Evolutionary conservation across 2,113 vertebrate genomes (phyloP).

Genomic region (Petroica traversi): DNA sequence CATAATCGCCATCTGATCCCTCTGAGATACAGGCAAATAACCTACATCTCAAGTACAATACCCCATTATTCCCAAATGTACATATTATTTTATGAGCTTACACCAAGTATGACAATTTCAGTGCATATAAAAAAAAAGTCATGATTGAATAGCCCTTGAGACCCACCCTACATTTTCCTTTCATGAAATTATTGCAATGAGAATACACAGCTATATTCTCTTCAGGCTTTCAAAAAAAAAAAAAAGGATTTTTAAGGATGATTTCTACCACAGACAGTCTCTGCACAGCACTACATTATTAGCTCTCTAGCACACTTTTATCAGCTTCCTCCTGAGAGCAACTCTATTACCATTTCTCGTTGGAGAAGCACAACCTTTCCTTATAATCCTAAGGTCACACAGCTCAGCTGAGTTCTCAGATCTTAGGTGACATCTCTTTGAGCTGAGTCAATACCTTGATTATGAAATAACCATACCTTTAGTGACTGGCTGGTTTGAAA

Average conservation of each 20-base stretch:
- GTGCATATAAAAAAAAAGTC: background rate
- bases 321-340: constrained; percentile 22
- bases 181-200: constrained; percentile 32
- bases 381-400: constrained; percentile 20
- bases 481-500: background rate
- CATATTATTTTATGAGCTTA: constrained; percentile 34
- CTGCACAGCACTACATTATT: constrained; percentile 33
- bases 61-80: background rate
- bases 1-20: background rate
- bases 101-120: constrained; percentile 41
- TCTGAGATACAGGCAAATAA: constrained; percentile 25
- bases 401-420: background rate
- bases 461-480: background rate
- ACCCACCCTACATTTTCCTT: constrained; percentile 49
- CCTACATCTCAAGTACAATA: constrained; percentile 20
- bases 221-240: background rate
- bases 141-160: constrained; percentile 38
- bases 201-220: background rate
- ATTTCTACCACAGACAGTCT: constrained; percentile 15
- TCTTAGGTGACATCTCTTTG: background rate
- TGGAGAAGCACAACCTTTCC: constrained; percentile 2
- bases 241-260: background rate
- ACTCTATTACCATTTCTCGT: constrained; percentile 30
- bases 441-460: background rate
- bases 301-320: constrained; percentile 12